Conservation (phyloP, 2,888 invertebrate genomes). For the Mycalesis mineus region DNA sequence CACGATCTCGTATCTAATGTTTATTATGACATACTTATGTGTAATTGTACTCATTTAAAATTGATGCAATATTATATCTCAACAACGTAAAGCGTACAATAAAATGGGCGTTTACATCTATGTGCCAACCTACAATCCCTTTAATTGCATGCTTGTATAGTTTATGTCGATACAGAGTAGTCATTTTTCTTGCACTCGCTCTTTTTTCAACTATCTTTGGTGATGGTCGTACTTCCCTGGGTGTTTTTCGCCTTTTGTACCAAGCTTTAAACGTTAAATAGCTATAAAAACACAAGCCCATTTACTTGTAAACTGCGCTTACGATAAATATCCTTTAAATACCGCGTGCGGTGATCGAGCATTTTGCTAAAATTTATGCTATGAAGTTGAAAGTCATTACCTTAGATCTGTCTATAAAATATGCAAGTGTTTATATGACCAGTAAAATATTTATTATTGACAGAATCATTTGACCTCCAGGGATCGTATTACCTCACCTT, state of each 20-base stretch:
- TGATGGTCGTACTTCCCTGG: too few species aligned
- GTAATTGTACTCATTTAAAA: not conserved
- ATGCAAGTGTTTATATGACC: not conserved
- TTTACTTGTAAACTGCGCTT: slow-evolving; percentile 12
- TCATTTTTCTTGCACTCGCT: too few species aligned
- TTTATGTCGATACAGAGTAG: not conserved
- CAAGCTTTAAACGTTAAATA: not conserved
- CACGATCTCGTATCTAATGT: too few species aligned
- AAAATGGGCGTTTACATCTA: slow-evolving; percentile 6
- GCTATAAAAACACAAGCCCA: not conserved
- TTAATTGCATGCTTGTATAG: slow-evolving; percentile 3
- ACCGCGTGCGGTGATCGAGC: too few species aligned
- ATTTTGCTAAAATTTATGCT: too few species aligned
- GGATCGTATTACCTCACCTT: too few species aligned
- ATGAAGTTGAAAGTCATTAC: too few species aligned
- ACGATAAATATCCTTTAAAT: too few species aligned
- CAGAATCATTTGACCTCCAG: too few species aligned
- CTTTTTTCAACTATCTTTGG: too few species aligned
- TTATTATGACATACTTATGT: not conserved
- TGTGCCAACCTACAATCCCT: slow-evolving; percentile 8
- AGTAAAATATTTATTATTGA: too few species aligned
- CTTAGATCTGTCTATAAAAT: not conserved
- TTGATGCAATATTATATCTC: not conserved
- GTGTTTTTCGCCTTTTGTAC: too few species aligned
- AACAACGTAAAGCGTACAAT: not conserved